These are phyloP conservation scores for Conus betulinus DNA, from an alignment of 1,140 invertebrate species.

Conservation along the genomic window DNA sequence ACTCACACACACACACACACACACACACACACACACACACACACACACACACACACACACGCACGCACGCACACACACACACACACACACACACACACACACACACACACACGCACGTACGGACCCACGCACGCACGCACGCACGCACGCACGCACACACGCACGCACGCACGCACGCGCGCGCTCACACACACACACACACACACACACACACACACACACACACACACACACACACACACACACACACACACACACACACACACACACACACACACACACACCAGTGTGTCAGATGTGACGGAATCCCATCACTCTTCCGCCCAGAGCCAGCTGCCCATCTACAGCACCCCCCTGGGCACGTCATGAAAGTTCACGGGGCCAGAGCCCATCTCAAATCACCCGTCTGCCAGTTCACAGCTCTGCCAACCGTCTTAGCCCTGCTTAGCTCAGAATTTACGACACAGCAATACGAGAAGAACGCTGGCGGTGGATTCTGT, in stretches of 20 bases:
- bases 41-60: slow-evolving; percentile 2
- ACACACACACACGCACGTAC: not conserved
- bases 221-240: slow-evolving; percentile 1
- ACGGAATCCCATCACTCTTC: no score
- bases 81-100: not conserved
- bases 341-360: no score
- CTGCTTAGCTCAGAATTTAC: no score
- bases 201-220: not conserved
- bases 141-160: not conserved
- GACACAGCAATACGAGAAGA: no score
- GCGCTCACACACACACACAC: not conserved
- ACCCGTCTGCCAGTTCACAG: no score
- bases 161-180: not conserved
- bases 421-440: no score
- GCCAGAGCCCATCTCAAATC: no score
- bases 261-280: slow-evolving; percentile 8
- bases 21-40: not conserved
- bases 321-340: no score
- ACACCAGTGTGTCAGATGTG: no score
- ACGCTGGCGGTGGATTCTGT: no score
- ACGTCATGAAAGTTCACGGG: no score
- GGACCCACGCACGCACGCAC: not conserved
- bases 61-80: not conserved
- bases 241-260: slow-evolving; percentile 5
- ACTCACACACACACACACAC: not conserved